phyloP scores from a whole-genome alignment of 2,888 invertebrate species.

The Stenotaenia linearis region DNA sequence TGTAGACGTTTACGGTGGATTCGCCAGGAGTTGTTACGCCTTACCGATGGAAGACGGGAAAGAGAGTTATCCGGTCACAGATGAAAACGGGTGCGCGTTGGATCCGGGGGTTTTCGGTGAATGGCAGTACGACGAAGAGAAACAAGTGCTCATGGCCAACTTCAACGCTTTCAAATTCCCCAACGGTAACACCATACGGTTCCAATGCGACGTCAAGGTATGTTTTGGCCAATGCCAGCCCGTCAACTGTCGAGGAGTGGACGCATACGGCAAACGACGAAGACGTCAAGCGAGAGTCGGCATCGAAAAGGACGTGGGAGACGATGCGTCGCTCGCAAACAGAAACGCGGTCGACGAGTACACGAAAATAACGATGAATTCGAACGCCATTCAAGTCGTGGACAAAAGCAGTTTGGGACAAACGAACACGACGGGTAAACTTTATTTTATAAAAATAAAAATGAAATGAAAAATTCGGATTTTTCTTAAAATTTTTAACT shows the following conservation, averaged over 20 bases:
- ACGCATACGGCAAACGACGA: conserved; percentile 79
- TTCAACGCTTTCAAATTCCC: conserved; percentile 95
- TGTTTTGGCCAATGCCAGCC: conserved; percentile 94
- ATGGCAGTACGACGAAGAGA: conserved; percentile 78
- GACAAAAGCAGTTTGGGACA: conserved; percentile 54
- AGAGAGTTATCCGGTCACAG: conserved; percentile 83
- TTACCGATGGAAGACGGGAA: conserved; percentile 74
- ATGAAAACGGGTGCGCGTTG: conserved; percentile 76
- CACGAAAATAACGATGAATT: conserved; percentile 74
- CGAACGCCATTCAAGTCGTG: conserved; percentile 83
- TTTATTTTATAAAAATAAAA: not conserved
- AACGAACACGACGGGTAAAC: conserved; percentile 33
- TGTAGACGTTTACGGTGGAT: conserved; percentile 83
- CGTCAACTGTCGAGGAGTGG: conserved; percentile 84
- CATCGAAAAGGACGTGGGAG: conserved; percentile 31
- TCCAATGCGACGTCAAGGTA: conserved; percentile 91
- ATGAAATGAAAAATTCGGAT: not conserved
- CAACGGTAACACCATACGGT: conserved; percentile 84
- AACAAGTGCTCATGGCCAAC: conserved; percentile 75
- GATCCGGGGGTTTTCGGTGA: conserved; percentile 89
- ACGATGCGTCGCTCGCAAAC: conserved; percentile 28
- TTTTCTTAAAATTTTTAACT: not conserved
- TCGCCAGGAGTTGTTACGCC: conserved; percentile 86
- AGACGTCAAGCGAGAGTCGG: conserved; percentile 45
- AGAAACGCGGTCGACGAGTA: conserved; percentile 30